These are phyloP conservation scores for Chanos chanos DNA, from an alignment of 2,797 vertebrate species.

Conservation along the genomic window DNA sequence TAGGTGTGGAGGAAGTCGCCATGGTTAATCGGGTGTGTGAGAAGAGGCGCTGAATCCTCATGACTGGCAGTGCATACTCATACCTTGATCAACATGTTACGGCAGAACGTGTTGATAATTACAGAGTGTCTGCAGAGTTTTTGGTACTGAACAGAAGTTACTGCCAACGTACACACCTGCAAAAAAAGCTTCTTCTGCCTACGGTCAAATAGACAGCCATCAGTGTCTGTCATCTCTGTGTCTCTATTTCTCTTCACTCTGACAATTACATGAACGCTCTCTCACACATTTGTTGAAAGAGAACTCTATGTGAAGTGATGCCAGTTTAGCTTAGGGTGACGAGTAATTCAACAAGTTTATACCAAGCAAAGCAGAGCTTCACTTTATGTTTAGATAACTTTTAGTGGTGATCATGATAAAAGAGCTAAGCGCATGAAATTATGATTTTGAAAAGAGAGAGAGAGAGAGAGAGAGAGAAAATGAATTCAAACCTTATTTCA, in stretches of 20 bases:
- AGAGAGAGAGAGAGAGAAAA: no score
- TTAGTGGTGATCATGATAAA: conserved; percentile 45
- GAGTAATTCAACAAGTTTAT: conserved; percentile 52
- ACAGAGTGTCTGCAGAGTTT: conserved; percentile 57
- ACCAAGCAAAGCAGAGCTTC: conserved; percentile 38
- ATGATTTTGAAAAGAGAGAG: conserved; percentile 36
- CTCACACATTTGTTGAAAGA: conserved; percentile 47
- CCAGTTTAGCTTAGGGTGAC: conserved; percentile 51
- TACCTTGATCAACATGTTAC: conserved; percentile 64
- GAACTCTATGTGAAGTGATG: conserved; percentile 50
- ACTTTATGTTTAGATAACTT: conserved; percentile 48
- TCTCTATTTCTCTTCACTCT: conserved; percentile 31
- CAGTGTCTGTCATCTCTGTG: conserved; percentile 50
- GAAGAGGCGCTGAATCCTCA: conserved; percentile 37
- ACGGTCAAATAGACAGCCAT: conserved; percentile 60
- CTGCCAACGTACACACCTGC: conserved; percentile 74
- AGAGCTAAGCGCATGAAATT: conserved; percentile 42
- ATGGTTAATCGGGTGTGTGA: conserved; percentile 55
- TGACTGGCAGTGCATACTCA: conserved; percentile 44
- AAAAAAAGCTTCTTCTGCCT: conserved; percentile 55
- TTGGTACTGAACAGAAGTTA: conserved; percentile 58
- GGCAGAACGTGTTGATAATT: conserved; percentile 71
- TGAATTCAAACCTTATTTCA: no score
- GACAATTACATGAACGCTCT: conserved; percentile 24
- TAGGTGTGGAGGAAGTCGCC: conserved; percentile 46